Evolutionary conservation across 2,888 invertebrate species (phyloP).

Genomic region (Chloroclystis v-ata): DNA sequence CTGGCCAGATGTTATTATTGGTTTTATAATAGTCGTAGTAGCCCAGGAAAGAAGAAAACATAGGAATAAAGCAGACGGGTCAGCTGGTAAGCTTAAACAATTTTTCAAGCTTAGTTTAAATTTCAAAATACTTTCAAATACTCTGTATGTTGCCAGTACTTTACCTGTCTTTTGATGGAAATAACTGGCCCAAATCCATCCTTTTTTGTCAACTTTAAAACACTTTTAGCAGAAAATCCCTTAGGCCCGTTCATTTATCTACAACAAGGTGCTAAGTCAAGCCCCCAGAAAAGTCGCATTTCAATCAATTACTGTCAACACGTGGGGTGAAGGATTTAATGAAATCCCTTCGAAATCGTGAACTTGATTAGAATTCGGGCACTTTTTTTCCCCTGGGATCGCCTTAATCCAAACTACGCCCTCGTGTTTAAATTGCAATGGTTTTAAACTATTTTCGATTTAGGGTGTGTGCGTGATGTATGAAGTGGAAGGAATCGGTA

Average conservation of each 20-base stretch:
- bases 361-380: constrained; percentile 64
- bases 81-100: too few species aligned
- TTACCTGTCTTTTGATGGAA: too few species aligned
- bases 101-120: too few species aligned
- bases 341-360: constrained; percentile 54
- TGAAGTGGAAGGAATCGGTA: constrained; percentile 22
- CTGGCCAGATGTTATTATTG: too few species aligned
- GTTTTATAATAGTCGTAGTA: too few species aligned
- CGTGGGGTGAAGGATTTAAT: constrained; percentile 71
- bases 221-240: neutral
- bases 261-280: constrained; percentile 22
- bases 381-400: constrained; percentile 62
- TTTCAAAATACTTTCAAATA: too few species aligned
- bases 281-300: constrained; percentile 36
- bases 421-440: constrained; percentile 64
- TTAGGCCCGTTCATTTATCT: constrained; percentile 7
- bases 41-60: too few species aligned
- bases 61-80: too few species aligned
- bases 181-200: too few species aligned
- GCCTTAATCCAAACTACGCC: constrained; percentile 66
- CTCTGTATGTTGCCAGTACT: too few species aligned
- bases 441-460: constrained; percentile 70
- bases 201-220: too few species aligned
- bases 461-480: constrained; percentile 31
- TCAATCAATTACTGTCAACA: constrained; percentile 75